These are phyloP conservation scores for Panorpa germanica DNA, from an alignment of 2,888 invertebrate species.

Conservation along the genomic window DNA sequence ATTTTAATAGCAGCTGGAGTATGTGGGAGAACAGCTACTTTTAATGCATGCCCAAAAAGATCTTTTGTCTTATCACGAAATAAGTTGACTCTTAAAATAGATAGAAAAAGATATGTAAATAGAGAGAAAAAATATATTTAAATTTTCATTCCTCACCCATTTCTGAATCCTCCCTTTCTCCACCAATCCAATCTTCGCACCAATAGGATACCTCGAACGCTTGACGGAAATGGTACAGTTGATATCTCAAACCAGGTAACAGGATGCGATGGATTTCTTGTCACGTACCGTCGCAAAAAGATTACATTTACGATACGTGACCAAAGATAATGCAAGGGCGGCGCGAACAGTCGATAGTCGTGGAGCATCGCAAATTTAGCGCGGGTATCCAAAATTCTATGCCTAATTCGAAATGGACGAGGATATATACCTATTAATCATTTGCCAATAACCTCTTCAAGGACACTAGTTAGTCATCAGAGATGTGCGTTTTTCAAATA, in stretches of 20 bases:
- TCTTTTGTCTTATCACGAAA: constrained; percentile 22
- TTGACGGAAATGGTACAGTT: constrained; percentile 55
- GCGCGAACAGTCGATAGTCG: constrained; percentile 44
- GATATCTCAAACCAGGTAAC: constrained; percentile 45
- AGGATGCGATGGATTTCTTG: constrained; percentile 10
- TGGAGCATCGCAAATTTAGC: constrained; percentile 51
- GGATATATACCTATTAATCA: no score
- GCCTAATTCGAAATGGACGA: no score
- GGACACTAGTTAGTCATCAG: no score
- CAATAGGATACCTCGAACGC: constrained; percentile 31
- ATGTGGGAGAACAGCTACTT: constrained; percentile 45
- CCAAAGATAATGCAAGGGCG: constrained; percentile 53
- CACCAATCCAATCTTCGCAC: constrained; percentile 47
- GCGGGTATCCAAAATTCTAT: constrained; percentile 48
- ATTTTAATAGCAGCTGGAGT: constrained; percentile 38
- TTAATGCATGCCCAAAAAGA: constrained; percentile 34
- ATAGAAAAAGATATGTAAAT: no score
- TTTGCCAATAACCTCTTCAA: no score
- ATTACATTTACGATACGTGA: constrained; percentile 54
- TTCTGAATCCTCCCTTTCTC: constrained; percentile 39
- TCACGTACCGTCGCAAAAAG: constrained; percentile 40
- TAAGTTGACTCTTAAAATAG: constrained; percentile 15
- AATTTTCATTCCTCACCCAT: constrained; percentile 21
- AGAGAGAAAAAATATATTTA: no score
- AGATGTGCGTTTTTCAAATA: no score